Evolutionary conservation across 2,113 vertebrate species (phyloP), one percentile per base, ranked within the genome.

Genomic region (Lepus americanus): DNA sequence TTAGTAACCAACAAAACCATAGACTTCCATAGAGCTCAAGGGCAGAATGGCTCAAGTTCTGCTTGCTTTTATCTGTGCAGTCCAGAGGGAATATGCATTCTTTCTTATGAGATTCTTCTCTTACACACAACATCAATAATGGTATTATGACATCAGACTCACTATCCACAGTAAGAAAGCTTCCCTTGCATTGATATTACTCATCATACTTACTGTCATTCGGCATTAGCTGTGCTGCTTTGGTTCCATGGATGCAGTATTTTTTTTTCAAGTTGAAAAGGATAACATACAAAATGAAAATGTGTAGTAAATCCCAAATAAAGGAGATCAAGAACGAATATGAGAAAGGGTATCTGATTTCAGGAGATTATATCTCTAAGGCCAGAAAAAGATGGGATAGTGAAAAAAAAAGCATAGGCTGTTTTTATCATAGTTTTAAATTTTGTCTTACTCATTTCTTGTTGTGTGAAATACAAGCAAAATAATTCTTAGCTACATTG

Each of bases 261-360:
- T 69, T 51, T 84, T 73, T 91, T 86, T 80, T 89, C 53, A 82
- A 87, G 39, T 74, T 79, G 82, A 74, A 89, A 90, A 79, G 0
- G 8, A 39, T 79, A 66, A 91, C 91, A 67, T 76, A 31, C 53
- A 69, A 44, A 5, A 53, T 53, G 4, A 87, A 96, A 95, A 81
- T 59, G 25, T 55, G 7, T 10, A 84, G 59, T 72, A 39, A 5
- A 84, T 4, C 36, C 36, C 6, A 59, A 92, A 74, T 23, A 72
- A 53, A 72, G 20, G 2, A 29, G 13, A 90, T 44, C 72, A 39
- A 70, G 17, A 95, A 39, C 74, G 53, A 93, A 53, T 66, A 12
- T 89, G 85, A 86, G 29, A 76, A 19, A 36, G 73, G 8, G 23
- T 72, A 36, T 66, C 2, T 53, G 27, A 17, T 78, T 79, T 74